phyloP scores from a whole-genome alignment of 2,113 vertebrate species.

The Festucalex cinctus region DNA sequence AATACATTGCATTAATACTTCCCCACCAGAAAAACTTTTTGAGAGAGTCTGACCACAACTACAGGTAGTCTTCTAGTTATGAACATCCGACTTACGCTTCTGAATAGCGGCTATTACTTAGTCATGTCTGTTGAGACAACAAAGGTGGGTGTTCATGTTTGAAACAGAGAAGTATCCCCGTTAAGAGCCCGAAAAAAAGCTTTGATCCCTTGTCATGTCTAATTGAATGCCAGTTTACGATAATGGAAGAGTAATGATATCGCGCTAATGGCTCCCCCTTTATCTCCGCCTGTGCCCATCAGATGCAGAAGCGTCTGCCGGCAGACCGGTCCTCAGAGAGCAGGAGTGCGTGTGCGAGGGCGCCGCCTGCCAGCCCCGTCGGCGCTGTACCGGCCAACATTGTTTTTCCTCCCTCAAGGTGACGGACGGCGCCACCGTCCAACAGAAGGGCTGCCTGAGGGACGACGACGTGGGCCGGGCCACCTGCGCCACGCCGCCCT shows the following conservation, averaged over 20 bases:
- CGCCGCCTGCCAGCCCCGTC: conserved; percentile 76
- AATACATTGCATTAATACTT: too few relatives aligned
- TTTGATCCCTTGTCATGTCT: conserved; percentile 36
- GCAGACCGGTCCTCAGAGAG: conserved; percentile 70
- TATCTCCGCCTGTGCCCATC: conserved; percentile 48
- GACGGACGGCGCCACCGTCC: conserved; percentile 78
- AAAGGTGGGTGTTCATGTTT: neutral
- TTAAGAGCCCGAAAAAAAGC: conserved; percentile 3
- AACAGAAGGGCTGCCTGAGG: conserved; percentile 93
- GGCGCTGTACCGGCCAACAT: conserved; percentile 86
- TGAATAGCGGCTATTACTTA: neutral
- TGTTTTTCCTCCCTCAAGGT: conserved; percentile 89
- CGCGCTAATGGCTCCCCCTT: conserved; percentile 42
- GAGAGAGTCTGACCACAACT: too few relatives aligned
- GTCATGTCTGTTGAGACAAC: neutral
- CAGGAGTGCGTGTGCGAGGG: conserved; percentile 90
- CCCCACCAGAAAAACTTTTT: too few relatives aligned
- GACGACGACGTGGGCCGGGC: conserved; percentile 87
- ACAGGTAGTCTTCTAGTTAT: neutral
- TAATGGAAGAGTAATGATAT: conserved; percentile 46
- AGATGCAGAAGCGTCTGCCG: conserved; percentile 77
- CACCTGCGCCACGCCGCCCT: conserved; percentile 86
- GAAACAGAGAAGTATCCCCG: neutral
- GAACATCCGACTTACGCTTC: too few relatives aligned
- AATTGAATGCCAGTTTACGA: conserved; percentile 60